Conservation (phyloP, 2,797 vertebrate species). For the Caiman crocodilus region DNA sequence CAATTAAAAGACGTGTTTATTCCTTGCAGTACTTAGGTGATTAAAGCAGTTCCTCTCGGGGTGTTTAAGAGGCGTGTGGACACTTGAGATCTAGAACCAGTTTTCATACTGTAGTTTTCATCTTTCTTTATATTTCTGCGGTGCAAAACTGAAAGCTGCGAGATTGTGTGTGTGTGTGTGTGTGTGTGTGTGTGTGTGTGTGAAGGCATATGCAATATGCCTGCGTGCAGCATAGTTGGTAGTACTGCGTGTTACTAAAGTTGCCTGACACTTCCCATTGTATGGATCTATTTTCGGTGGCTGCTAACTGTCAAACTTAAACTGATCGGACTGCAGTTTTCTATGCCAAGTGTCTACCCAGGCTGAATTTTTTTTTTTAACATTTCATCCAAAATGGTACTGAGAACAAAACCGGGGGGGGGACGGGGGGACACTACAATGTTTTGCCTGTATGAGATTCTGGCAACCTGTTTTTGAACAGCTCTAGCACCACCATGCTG, state of each 20-base stretch:
- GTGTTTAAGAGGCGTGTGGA: constrained; percentile 51
- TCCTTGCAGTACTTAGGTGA: constrained; percentile 58
- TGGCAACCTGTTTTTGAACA: too few species aligned
- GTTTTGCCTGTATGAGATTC: background rate
- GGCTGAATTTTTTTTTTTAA: background rate
- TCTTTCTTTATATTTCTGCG: background rate
- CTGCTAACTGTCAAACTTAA: background rate
- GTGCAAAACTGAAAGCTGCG: background rate
- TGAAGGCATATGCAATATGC: background rate
- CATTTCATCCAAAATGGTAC: background rate
- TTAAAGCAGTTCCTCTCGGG: constrained; percentile 51
- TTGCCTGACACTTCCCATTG: background rate
- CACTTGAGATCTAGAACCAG: constrained; percentile 11
- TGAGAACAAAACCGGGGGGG: background rate
- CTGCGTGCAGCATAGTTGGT: background rate
- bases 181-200: background rate
- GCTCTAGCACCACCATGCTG: too few species aligned
- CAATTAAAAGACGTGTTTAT: constrained; percentile 60
- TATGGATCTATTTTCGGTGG: background rate
- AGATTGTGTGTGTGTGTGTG: background rate
- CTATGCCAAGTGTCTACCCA: too few species aligned
- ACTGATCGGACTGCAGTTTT: background rate
- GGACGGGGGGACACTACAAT: background rate
- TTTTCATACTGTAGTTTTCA: background rate
- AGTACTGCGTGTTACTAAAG: fast-evolving